phyloP scores from a whole-genome alignment of 2,797 vertebrate genomes.

The Leptodon cayanensis region DNA sequence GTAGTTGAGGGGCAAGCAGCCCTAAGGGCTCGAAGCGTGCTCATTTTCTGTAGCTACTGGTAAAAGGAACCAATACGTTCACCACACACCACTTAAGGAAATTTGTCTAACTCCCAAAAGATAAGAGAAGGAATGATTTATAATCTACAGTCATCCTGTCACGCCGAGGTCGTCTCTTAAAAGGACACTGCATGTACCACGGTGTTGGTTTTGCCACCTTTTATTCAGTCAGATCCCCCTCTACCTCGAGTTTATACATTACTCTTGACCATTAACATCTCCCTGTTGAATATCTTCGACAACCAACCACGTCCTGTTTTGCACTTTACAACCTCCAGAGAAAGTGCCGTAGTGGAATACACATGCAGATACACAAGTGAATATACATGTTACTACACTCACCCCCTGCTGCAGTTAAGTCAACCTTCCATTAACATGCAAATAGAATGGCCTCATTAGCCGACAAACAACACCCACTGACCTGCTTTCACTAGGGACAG shows the following conservation, averaged over 20 bases:
- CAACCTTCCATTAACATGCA: conserved; percentile 80
- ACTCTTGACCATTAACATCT: conserved; percentile 15
- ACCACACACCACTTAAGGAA: neutral
- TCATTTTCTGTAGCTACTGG: neutral
- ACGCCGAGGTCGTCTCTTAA: neutral
- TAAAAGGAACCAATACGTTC: neutral
- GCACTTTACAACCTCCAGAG: conserved; percentile 55
- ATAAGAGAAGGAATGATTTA: conserved; percentile 26
- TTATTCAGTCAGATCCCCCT: neutral
- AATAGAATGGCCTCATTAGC: conserved; percentile 76
- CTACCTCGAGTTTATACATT: neutral
- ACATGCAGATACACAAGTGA: conserved; percentile 78
- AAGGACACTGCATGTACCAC: neutral
- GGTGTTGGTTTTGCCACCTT: neutral
- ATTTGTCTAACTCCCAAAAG: conserved; percentile 3
- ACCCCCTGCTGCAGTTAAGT: conserved; percentile 69
- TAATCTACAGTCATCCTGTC: neutral
- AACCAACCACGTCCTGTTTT: conserved; percentile 60
- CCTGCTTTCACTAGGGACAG: conserved; percentile 51
- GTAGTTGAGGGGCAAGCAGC: neutral
- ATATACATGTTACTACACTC: conserved; percentile 22
- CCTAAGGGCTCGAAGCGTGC: neutral
- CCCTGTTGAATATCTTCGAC: conserved; percentile 1
- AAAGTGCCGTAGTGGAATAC: conserved; percentile 74
- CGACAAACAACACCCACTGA: conserved; percentile 69